These are phyloP conservation scores for Todus mexicanus DNA, from an alignment of 2,797 vertebrate species.

Conservation along the genomic window DNA sequence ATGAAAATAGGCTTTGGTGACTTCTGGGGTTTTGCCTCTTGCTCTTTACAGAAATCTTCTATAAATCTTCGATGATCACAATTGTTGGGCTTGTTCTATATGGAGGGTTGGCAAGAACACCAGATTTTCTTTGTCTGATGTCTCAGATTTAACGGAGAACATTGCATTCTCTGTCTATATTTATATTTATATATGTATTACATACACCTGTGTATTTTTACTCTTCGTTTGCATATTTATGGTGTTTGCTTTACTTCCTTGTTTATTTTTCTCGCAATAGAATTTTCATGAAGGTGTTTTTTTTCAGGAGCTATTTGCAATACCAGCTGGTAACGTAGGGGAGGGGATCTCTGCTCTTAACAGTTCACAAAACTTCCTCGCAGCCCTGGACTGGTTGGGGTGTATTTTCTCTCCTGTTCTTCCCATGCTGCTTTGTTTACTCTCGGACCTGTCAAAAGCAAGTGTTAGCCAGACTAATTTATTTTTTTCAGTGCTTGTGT, in stretches of 20 bases:
- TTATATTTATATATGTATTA: not conserved
- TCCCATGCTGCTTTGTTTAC: not conserved
- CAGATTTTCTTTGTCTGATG: not conserved
- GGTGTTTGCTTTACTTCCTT: not conserved
- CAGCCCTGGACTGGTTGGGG: not conserved
- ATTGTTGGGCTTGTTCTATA: not conserved
- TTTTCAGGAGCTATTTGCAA: not conserved
- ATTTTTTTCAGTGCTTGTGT: not conserved
- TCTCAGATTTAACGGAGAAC: not conserved
- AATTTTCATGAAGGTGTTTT: slow-evolving; percentile 1
- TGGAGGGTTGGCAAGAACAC: not conserved
- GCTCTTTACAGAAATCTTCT: not conserved
- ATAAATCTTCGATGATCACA: not conserved
- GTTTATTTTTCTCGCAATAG: slow-evolving; percentile 21
- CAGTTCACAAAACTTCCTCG: not conserved
- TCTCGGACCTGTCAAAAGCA: not conserved
- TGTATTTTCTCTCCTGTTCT: not conserved
- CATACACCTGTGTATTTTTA: not conserved
- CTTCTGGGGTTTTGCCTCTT: not conserved
- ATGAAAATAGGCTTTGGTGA: not conserved
- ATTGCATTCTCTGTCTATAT: not conserved
- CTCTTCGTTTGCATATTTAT: slow-evolving; percentile 8
- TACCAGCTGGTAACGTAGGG: not conserved
- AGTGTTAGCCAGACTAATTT: not conserved
- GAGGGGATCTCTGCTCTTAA: not conserved